These are phyloP conservation scores for Ptyas mucosa DNA, from an alignment of 2,113 vertebrate species.

Conservation along the genomic window DNA sequence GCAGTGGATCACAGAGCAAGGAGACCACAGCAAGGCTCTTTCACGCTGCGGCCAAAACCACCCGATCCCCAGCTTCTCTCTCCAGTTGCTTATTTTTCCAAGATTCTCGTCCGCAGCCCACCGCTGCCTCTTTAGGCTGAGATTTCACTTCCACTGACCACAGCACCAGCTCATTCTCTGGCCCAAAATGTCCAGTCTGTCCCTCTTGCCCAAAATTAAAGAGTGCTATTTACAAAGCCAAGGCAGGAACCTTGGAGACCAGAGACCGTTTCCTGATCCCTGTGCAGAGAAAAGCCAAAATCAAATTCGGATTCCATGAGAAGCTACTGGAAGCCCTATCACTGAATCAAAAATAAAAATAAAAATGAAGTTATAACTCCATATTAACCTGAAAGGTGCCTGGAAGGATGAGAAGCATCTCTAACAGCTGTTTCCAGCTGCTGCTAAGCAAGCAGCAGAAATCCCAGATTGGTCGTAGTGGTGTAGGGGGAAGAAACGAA, in stretches of 20 bases:
- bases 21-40: neutral
- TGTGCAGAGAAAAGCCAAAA: neutral
- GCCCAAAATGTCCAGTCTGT: neutral
- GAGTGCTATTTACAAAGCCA: neutral
- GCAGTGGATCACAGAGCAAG: neutral
- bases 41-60: neutral
- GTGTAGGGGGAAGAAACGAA: constrained; percentile 28
- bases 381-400: constrained; percentile 44
- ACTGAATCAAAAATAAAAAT: neutral
- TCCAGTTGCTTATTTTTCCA: neutral
- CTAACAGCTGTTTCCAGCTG: constrained; percentile 63
- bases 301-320: neutral
- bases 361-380: constrained; percentile 39
- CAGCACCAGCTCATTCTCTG: neutral
- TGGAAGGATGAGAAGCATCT: constrained; percentile 47
- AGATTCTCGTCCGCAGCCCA: neutral
- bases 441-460: constrained; percentile 51
- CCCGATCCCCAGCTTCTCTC: neutral
- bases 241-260: neutral
- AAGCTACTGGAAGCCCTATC: neutral
- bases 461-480: constrained; percentile 36
- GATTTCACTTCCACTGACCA: no score
- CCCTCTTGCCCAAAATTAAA: no score
- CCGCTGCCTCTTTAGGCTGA: no score
- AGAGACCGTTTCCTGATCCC: neutral